phyloP scores from a whole-genome alignment of 2,797 vertebrate genomes.

The Tangara arthus region DNA sequence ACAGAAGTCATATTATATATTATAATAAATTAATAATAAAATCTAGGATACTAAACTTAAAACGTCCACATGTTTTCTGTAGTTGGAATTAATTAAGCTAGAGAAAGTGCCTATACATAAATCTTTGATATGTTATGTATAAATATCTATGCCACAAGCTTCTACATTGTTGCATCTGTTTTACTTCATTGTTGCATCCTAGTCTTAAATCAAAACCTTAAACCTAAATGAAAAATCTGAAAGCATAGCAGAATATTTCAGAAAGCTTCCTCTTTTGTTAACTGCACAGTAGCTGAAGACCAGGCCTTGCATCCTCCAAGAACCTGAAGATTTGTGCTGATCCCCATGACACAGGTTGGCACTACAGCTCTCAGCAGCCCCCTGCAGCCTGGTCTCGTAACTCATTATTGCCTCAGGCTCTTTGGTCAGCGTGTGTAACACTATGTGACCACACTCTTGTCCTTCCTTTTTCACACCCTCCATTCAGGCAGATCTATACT shows the following conservation, averaged over 20 bases:
- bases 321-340: background rate
- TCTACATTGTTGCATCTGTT: background rate
- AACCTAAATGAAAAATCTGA: background rate
- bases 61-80: background rate
- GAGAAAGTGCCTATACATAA: background rate
- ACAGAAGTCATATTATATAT: background rate
- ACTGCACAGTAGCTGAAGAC: background rate
- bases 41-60: background rate
- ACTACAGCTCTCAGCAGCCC: background rate
- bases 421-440: background rate
- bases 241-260: background rate
- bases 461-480: background rate
- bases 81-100: background rate
- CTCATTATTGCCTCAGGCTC: background rate
- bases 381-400: background rate
- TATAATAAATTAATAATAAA: background rate
- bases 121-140: background rate
- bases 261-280: background rate
- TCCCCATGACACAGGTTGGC: rapidly evolving
- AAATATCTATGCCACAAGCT: background rate
- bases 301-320: background rate
- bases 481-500: background rate
- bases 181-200: background rate
- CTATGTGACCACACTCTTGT: background rate
- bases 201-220: background rate